Evolutionary conservation across 2,113 vertebrate species (phyloP).

Genomic region (Lagopus leucura): DNA sequence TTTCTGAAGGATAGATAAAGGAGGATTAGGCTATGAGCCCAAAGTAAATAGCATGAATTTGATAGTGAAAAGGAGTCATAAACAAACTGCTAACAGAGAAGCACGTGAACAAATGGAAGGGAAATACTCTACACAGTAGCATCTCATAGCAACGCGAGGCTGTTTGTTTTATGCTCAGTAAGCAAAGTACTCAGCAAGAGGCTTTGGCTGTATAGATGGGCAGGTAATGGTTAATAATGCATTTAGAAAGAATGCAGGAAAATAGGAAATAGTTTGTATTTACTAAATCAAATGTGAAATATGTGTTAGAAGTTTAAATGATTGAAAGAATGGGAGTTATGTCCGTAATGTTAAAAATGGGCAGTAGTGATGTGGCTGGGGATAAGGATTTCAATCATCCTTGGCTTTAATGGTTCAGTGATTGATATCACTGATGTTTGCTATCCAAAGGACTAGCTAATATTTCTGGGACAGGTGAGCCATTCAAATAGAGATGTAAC

Average conservation of each 20-base stretch:
- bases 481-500: background rate
- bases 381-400: background rate
- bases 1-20: constrained; percentile 51
- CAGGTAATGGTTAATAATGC: background rate
- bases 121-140: background rate
- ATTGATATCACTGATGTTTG: background rate
- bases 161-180: background rate
- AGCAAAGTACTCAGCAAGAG: background rate
- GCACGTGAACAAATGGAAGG: background rate
- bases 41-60: constrained; percentile 38
- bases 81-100: background rate
- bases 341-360: background rate
- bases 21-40: constrained; percentile 34
- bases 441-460: background rate
- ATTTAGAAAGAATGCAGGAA: background rate
- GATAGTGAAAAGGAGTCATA: background rate
- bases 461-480: background rate
- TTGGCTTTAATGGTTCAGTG: background rate
- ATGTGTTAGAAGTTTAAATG: background rate
- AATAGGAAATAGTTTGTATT: background rate
- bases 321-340: background rate
- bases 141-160: background rate
- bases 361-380: background rate
- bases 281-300: background rate
- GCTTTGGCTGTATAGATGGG: background rate